These are phyloP conservation scores for Sinella curviseta DNA, from an alignment of 1,140 invertebrate species.

Conservation along the genomic window DNA sequence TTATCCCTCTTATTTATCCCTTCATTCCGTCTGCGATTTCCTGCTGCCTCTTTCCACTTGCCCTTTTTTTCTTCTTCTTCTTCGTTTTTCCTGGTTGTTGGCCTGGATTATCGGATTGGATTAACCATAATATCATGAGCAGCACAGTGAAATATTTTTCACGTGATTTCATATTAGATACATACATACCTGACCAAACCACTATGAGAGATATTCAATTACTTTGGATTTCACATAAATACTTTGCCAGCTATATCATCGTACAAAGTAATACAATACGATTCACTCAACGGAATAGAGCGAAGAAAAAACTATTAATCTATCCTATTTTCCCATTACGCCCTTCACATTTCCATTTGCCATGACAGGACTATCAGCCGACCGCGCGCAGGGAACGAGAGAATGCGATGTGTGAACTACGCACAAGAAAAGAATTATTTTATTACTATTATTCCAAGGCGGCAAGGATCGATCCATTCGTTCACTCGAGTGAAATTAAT, in stretches of 20 bases:
- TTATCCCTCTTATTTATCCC: background rate
- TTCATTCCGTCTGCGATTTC: too few species aligned
- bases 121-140: too few species aligned
- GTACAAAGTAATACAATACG: background rate
- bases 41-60: too few species aligned
- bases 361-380: background rate
- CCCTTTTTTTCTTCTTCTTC: too few species aligned
- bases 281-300: background rate
- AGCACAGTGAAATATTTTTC: too few species aligned
- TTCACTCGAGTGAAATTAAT: constrained; percentile 6
- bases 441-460: too few species aligned
- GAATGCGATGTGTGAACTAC: background rate
- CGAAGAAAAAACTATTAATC: constrained; percentile 39
- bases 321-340: constrained; percentile 40
- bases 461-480: background rate
- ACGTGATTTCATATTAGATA: too few species aligned
- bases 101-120: too few species aligned
- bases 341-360: constrained; percentile 41
- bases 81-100: too few species aligned
- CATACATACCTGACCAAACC: too few species aligned
- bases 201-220: background rate
- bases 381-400: background rate
- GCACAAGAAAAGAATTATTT: too few species aligned
- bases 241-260: background rate
- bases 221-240: background rate